Percentiles rank a stretch among this genome's conserved stretches.
These are phyloP conservation scores for Lindbergichthys nudifrons DNA, from an alignment of 2,797 vertebrate genomes.

Conservation along the genomic window DNA sequence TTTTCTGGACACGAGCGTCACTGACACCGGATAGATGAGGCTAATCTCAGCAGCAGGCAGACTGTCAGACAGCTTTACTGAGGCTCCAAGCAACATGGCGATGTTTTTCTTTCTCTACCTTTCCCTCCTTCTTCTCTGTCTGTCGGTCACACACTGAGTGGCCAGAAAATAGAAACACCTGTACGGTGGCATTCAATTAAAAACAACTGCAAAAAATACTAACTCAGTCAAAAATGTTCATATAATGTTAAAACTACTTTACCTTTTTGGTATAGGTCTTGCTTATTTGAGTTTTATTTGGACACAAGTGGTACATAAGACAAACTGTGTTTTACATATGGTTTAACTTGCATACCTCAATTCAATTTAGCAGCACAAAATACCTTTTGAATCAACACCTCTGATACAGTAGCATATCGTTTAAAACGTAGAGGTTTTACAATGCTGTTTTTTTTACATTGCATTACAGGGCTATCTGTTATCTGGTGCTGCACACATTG, in stretches of 20 bases:
- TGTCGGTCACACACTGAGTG: slow-evolving; percentile 5
- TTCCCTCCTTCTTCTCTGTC: not conserved
- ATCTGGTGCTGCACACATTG: not conserved
- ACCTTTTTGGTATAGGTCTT: too few species aligned
- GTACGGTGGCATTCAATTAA: not conserved
- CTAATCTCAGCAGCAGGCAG: slow-evolving; percentile 94
- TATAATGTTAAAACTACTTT: not conserved
- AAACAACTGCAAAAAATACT: not conserved
- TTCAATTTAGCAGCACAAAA: too few species aligned
- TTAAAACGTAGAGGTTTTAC: not conserved
- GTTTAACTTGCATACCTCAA: too few species aligned
- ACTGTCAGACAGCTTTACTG: slow-evolving; percentile 88
- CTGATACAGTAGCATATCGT: not conserved
- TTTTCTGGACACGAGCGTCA: slow-evolving; percentile 98
- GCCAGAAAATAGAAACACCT: slow-evolving; percentile 17
- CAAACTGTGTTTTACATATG: too few species aligned
- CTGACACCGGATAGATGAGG: slow-evolving; percentile 98
- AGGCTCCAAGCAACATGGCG: slow-evolving; percentile 92
- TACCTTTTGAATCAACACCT: not conserved
- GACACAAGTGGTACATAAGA: too few species aligned
- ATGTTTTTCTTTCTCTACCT: slow-evolving; percentile 47
- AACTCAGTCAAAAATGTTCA: not conserved
- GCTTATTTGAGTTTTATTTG: too few species aligned
- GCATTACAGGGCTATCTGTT: not conserved
- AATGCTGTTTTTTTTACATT: not conserved